phyloP scores from a whole-genome alignment of 2,113 vertebrate genomes.

The Cyanoliseus patagonus region DNA sequence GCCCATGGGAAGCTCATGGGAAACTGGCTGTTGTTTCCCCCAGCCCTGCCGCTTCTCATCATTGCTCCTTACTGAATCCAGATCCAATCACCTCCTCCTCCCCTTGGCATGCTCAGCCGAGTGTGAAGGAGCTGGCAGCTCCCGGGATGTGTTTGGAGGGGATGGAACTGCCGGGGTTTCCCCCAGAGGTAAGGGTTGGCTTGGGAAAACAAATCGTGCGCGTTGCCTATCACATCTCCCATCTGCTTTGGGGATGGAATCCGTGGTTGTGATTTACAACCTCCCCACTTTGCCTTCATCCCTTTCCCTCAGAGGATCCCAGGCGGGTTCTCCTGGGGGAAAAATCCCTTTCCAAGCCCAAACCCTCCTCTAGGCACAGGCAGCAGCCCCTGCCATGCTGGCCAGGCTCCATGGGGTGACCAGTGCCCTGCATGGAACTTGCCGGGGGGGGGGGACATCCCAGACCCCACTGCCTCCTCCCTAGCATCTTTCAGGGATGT shows the following conservation, averaged over 20 bases:
- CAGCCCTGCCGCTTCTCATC: neutral
- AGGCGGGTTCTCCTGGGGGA: neutral
- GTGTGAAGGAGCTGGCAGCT: neutral
- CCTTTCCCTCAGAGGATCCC: neutral
- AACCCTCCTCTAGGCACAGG: accelerated
- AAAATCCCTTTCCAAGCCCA: neutral
- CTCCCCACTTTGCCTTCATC: neutral
- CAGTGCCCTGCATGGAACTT: neutral
- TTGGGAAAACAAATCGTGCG: accelerated
- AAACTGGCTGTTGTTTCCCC: neutral
- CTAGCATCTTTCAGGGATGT: neutral
- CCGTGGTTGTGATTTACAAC: neutral
- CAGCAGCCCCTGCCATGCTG: neutral
- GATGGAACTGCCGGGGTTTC: neutral
- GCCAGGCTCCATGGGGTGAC: accelerated
- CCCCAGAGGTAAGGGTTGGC: neutral
- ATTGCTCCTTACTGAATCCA: neutral
- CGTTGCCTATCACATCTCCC: accelerated
- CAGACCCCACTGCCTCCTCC: neutral
- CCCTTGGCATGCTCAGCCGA: neutral
- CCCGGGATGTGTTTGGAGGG: neutral
- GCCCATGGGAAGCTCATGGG: neutral
- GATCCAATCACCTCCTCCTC: neutral
- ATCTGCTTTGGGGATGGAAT: neutral
- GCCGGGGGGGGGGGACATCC: neutral